Conservation (phyloP, 2,113 vertebrate genomes). For the Cyphomyrus plagiostoma region DNA sequence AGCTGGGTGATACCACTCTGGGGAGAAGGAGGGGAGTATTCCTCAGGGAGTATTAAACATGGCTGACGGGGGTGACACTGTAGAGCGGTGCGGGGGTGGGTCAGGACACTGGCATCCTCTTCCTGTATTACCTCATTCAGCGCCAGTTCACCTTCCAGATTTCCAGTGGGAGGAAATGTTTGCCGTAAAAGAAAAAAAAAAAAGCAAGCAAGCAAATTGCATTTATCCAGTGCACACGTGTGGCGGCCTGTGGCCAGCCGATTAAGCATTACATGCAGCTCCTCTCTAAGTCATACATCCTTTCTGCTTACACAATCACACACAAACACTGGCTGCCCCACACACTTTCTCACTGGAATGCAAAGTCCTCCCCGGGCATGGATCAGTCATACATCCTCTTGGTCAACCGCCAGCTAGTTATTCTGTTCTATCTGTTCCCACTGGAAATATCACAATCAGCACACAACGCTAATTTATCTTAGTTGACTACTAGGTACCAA, state of each 20-base stretch:
- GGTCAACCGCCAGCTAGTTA: not conserved
- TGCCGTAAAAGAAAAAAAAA: not conserved
- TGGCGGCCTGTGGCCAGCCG: not conserved
- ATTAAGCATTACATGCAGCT: not conserved
- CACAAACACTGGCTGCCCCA: not conserved
- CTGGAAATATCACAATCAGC: not conserved
- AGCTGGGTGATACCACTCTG: not conserved
- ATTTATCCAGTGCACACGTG: not conserved
- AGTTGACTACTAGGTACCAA: not conserved
- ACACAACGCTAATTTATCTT: not conserved
- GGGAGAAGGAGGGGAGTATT: not conserved
- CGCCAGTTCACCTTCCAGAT: not conserved
- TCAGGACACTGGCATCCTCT: not conserved
- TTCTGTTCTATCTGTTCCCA: not conserved
- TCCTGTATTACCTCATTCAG: conserved; percentile 9
- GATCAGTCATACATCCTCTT: not conserved
- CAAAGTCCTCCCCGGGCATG: not conserved
- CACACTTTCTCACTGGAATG: not conserved
- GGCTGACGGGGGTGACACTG: not conserved
- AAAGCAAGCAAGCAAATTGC: not conserved
- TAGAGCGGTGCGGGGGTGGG: not conserved
- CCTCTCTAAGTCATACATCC: not conserved
- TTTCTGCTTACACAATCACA: not conserved
- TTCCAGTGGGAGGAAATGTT: conserved; percentile 15
- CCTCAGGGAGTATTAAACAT: conserved; percentile 1